Evolutionary conservation across 2,113 vertebrate species (phyloP).

Genomic region (Podarcis raffonei): DNA sequence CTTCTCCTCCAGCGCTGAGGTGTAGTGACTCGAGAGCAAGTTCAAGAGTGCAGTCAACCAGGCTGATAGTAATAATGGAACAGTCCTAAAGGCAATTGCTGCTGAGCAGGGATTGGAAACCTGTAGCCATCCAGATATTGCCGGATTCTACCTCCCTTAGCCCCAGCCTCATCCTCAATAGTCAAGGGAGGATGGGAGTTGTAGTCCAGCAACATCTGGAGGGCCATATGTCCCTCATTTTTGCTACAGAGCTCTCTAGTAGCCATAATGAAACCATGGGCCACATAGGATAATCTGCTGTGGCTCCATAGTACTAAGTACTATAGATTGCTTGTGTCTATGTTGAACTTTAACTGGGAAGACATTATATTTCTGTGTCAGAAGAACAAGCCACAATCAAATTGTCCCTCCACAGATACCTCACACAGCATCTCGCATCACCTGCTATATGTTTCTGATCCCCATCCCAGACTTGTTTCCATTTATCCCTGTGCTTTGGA

Average conservation of each 20-base stretch:
- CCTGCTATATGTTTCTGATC: no score
- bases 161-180: not conserved
- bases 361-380: not conserved
- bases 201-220: not conserved
- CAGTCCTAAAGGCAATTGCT: not conserved
- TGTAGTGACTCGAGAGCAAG: not conserved
- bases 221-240: not conserved
- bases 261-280: no score
- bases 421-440: no score
- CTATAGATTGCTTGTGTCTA: no score
- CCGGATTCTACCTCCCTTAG: not conserved
- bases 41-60: not conserved
- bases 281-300: no score
- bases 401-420: no score
- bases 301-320: no score
- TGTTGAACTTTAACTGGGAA: no score
- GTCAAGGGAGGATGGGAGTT: not conserved
- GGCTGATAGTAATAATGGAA: not conserved
- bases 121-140: not conserved
- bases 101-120: not conserved
- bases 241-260: no score
- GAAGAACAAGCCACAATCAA: not conserved
- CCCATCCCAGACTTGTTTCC: no score
- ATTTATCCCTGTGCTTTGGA: not conserved
- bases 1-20: not conserved